phyloP scores from a whole-genome alignment of 2,888 invertebrate species.

The Sympetrum striolatum region DNA sequence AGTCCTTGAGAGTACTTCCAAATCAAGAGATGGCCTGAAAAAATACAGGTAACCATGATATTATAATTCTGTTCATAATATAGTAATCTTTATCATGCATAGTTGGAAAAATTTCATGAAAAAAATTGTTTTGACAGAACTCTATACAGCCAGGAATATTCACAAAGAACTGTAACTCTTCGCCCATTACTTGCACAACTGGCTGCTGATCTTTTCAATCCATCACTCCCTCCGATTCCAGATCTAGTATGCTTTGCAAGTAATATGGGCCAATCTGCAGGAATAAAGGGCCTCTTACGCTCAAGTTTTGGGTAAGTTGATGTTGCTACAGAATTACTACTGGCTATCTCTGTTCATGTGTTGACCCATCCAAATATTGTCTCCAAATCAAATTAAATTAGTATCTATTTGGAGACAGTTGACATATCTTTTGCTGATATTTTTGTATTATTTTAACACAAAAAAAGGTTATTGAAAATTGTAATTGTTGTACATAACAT shows the following conservation, averaged over 20 bases:
- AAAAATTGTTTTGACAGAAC: conserved; percentile 58
- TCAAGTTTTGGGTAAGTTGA: conserved; percentile 69
- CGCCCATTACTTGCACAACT: conserved; percentile 65
- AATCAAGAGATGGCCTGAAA: conserved; percentile 57
- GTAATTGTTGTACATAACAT: too few species aligned
- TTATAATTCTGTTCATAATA: neutral
- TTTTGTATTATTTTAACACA: too few species aligned
- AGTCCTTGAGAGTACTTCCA: conserved; percentile 58
- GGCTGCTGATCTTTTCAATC: conserved; percentile 66
- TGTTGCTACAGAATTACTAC: neutral
- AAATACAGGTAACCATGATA: conserved; percentile 57
- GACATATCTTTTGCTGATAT: neutral
- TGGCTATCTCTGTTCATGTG: too few species aligned
- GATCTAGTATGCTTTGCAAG: conserved; percentile 68
- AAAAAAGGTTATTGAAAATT: too few species aligned
- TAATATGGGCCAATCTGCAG: conserved; percentile 54
- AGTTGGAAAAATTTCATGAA: too few species aligned
- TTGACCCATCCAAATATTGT: too few species aligned
- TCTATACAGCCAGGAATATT: conserved; percentile 63
- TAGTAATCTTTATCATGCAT: neutral
- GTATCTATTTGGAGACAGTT: neutral
- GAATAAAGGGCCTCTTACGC: conserved; percentile 62
- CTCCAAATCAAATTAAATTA: neutral
- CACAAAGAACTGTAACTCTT: conserved; percentile 55
- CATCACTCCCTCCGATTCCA: conserved; percentile 65